Evolutionary conservation across 2,888 invertebrate genomes (phyloP), one percentile per base, ranked within the genome.

Genomic region (Oxycera nigricornis): DNA sequence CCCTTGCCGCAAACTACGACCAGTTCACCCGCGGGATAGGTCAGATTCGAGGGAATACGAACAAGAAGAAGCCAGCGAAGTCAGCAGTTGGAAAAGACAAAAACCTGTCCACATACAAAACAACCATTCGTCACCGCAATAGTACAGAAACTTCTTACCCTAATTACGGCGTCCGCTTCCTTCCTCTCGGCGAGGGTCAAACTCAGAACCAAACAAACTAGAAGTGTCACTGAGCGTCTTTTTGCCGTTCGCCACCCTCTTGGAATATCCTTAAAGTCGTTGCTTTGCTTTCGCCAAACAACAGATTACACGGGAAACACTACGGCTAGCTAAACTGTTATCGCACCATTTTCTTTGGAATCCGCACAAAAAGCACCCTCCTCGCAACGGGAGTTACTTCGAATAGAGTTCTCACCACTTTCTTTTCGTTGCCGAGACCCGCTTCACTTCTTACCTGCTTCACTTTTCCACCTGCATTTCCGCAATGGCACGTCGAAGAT

Each of bases 171-270:
- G 24, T 55, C 52, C 52, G 24, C 52, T 17, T 7, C 24, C 52
- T 55, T 55, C 52, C 2, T 3, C 52, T 17, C 7, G 9, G 2
- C 22, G 24, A 9, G 22, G 24, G 52, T 3, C 52, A 3, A 11
- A n/a, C n/a, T n/a, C n/a, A 46, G 46, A 46, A 46, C 46, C 11
- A 55, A 17, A 55, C 52, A 55, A 55, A 55, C 22, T 22, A 55
- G 24, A 24, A 20, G 22, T 22, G 3, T 55, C 22, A 55, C 52
- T 55, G 2, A 24, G 24, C 17, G 52, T 55, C 52, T 55, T 55
- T 55, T 55, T 55, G 24, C 52, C 52, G 52, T 24, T 55, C 52
- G 22, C 17, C 52, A 55, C 52, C 52, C 52, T 22, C 52, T 55
- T 17, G 46, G 52, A 55, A 7, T 22, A 55, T 55, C 52, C 52